phyloP scores from a whole-genome alignment of 2,888 invertebrate species.

The Nycteola revayana region DNA sequence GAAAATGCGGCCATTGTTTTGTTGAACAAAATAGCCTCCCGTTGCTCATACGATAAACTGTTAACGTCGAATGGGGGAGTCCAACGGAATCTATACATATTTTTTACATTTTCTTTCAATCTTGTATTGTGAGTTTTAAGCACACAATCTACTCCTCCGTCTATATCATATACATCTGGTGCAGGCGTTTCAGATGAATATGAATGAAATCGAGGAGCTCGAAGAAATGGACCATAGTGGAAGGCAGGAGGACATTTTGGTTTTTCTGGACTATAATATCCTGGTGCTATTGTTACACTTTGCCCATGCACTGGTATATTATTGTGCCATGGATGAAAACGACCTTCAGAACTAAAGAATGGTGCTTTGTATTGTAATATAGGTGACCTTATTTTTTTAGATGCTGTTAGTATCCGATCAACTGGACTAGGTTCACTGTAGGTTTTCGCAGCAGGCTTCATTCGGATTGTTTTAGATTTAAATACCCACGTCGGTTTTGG shows the following conservation, averaged over 20 bases:
- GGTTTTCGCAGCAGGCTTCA: slow-evolving; percentile 46
- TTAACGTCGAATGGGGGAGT: slow-evolving; percentile 26
- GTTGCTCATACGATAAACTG: slow-evolving; percentile 40
- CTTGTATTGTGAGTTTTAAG: slow-evolving; percentile 55
- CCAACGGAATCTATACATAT: slow-evolving; percentile 47
- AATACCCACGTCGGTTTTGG: slow-evolving; percentile 54
- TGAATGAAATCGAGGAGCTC: slow-evolving; percentile 46
- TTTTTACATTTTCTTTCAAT: slow-evolving; percentile 49
- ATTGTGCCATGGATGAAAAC: slow-evolving; percentile 62
- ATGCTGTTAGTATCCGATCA: slow-evolving; percentile 35
- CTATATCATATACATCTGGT: slow-evolving; percentile 54
- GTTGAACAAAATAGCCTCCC: slow-evolving; percentile 41
- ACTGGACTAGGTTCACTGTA: slow-evolving; percentile 49
- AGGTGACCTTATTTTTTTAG: slow-evolving; percentile 23
- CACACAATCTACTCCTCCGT: slow-evolving; percentile 54
- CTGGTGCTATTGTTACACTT: slow-evolving; percentile 55
- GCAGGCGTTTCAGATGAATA: slow-evolving; percentile 38
- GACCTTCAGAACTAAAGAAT: slow-evolving; percentile 57
- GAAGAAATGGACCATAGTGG: slow-evolving; percentile 48
- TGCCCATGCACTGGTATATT: slow-evolving; percentile 51
- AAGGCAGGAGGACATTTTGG: slow-evolving; percentile 52
- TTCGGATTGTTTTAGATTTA: slow-evolving; percentile 56
- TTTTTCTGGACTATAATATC: slow-evolving; percentile 47
- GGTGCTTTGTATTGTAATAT: slow-evolving; percentile 49
- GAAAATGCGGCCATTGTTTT: slow-evolving; percentile 39